Evolutionary conservation across 2,888 invertebrate species (phyloP).

Genomic region (Cryptocephalus moraei): DNA sequence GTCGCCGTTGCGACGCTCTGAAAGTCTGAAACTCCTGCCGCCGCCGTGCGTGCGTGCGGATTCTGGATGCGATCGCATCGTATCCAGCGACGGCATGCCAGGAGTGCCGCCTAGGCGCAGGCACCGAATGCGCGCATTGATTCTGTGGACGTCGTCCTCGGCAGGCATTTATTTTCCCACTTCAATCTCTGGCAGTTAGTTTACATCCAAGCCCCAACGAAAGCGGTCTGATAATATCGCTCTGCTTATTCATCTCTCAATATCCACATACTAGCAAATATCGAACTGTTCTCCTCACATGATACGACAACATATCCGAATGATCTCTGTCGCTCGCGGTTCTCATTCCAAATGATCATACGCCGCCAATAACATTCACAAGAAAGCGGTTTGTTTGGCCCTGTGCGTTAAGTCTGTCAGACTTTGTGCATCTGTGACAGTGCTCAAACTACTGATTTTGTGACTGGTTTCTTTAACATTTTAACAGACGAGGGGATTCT

Average conservation of each 20-base stretch:
- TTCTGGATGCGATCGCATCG: neutral
- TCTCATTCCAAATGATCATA: no score
- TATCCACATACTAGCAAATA: neutral
- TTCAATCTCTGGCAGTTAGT: conserved; percentile 27
- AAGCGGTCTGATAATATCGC: conserved; percentile 8
- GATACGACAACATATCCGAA: no score
- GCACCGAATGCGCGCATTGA: conserved; percentile 30
- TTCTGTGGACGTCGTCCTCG: conserved; percentile 24
- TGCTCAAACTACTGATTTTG: conserved; percentile 12
- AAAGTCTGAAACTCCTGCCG: neutral
- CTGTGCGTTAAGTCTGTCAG: neutral
- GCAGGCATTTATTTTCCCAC: conserved; percentile 19
- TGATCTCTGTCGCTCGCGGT: no score
- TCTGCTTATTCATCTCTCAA: neutral
- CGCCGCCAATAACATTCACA: no score
- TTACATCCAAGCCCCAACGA: conserved; percentile 18
- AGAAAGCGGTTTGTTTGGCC: no score
- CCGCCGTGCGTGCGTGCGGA: neutral
- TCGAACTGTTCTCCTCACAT: no score
- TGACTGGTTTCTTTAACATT: conserved; percentile 8
- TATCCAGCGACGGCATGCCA: conserved; percentile 18
- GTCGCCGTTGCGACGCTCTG: neutral
- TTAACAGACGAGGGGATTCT: conserved; percentile 21
- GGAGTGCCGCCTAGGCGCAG: conserved; percentile 28
- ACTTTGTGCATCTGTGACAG: conserved; percentile 9